Evolutionary conservation across 1,140 invertebrate species (phyloP).

Genomic region (Leucophenga varia): DNA sequence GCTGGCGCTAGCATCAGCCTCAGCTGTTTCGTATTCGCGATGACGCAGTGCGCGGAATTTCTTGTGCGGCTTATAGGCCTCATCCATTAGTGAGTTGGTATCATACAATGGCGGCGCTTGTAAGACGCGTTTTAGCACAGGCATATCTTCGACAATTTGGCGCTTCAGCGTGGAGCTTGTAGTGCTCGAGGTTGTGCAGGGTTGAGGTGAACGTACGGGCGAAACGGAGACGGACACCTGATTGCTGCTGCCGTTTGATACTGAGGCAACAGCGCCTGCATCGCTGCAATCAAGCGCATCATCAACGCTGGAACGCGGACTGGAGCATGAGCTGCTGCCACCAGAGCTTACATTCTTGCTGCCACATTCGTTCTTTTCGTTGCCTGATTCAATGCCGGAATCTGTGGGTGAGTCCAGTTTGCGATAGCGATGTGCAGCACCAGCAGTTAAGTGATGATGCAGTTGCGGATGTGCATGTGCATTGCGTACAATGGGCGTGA

Average conservation of each 20-base stretch:
- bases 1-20: conserved; percentile 60
- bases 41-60: conserved; percentile 83
- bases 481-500: conserved; percentile 63
- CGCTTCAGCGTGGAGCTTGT: conserved; percentile 49
- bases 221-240: conserved; percentile 40
- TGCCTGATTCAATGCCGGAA: conserved; percentile 90
- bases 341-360: conserved; percentile 68
- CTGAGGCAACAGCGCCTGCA: conserved; percentile 17
- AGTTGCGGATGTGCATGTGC: conserved; percentile 51
- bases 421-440: conserved; percentile 62
- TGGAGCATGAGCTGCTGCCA: conserved; percentile 78
- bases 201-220: conserved; percentile 45
- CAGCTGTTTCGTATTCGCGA: conserved; percentile 74
- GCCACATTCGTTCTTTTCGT: conserved; percentile 77
- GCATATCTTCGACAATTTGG: conserved; percentile 83
- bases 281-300: conserved; percentile 69
- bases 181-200: conserved; percentile 22
- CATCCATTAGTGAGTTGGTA: conserved; percentile 87
- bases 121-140: conserved; percentile 85
- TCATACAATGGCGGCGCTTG: conserved; percentile 88
- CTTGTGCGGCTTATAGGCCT: conserved; percentile 92
- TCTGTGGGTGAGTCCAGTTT: conserved; percentile 88
- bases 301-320: conserved; percentile 80
- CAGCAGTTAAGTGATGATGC: conserved; percentile 45
- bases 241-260: conserved; percentile 10